Evolutionary conservation across 2,113 vertebrate genomes (phyloP).

Genomic region (Rhegmatorhina hoffmannsi): DNA sequence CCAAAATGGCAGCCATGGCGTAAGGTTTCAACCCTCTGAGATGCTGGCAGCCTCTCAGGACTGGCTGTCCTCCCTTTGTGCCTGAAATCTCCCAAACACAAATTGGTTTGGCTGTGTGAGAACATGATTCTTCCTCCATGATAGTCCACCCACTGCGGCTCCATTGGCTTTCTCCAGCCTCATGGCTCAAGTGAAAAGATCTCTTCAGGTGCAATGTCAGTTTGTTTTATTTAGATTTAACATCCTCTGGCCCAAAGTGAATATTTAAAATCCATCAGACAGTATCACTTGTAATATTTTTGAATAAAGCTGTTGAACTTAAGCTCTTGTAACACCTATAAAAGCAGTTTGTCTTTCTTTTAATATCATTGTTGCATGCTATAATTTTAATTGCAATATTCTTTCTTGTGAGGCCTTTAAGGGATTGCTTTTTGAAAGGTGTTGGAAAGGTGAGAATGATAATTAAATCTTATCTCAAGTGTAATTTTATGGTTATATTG

Average conservation of each 20-base stretch:
- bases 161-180: not conserved
- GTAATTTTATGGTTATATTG: conserved; percentile 85
- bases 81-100: not conserved
- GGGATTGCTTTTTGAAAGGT: conserved; percentile 82
- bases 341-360: conserved; percentile 71
- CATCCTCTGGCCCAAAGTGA: conserved; percentile 37
- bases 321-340: conserved; percentile 39
- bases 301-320: conserved; percentile 62
- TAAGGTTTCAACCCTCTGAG: not conserved
- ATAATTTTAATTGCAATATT: conserved; percentile 66
- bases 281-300: conserved; percentile 64
- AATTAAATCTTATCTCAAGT: conserved; percentile 87
- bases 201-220: not conserved
- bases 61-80: not conserved
- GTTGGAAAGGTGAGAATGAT: conserved; percentile 83
- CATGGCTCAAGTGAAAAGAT: not conserved
- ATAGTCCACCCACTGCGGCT: not conserved
- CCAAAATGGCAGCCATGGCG: not conserved
- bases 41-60: not conserved
- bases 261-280: conserved; percentile 66
- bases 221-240: conserved; percentile 59
- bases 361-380: conserved; percentile 66
- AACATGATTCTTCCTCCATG: not conserved
- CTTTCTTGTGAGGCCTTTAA: conserved; percentile 72
- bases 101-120: not conserved